Conservation (phyloP, 2,888 invertebrate genomes). For the Holacanthella duospinosa region DNA sequence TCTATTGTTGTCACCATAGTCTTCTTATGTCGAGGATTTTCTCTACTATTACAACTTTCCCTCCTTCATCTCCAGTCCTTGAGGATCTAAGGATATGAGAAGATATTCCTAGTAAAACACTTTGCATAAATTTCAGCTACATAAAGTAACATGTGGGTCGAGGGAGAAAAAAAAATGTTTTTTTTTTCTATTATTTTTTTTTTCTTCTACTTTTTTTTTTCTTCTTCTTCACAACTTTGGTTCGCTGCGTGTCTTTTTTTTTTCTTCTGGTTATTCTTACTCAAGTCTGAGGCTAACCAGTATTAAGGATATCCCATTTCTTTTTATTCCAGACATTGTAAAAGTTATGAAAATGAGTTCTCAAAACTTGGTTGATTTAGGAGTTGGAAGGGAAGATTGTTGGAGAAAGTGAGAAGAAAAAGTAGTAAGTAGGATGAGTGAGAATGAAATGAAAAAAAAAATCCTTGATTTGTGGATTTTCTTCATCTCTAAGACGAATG, state of each 20-base stretch:
- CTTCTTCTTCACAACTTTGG: not conserved
- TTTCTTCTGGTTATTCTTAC: not conserved
- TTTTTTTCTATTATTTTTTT: not conserved
- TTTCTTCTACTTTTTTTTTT: not conserved
- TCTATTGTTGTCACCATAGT: conserved; percentile 1
- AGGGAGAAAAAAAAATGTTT: not conserved
- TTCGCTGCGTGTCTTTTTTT: too few relatives aligned
- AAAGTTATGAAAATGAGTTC: conserved; percentile 1
- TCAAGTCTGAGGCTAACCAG: not conserved
- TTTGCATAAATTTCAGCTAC: not conserved
- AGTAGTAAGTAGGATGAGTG: not conserved
- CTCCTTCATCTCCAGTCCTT: not conserved
- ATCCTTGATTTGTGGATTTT: not conserved
- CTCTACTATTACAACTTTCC: not conserved
- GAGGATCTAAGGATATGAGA: not conserved
- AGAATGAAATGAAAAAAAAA: not conserved
- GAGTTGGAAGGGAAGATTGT: not conserved
- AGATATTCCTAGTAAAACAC: not conserved
- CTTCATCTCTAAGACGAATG: not conserved
- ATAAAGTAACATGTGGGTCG: conserved; percentile 3
- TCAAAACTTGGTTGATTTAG: not conserved
- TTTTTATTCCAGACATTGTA: not conserved
- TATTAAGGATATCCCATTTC: not conserved
- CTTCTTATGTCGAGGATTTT: too few relatives aligned
- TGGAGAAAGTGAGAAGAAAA: not conserved